A percentile compares a stretch with the other conserved stretches of the same genome.
Evolutionary conservation across 2,888 invertebrate genomes (phyloP).

Genomic region (Epicampocera succincta): DNA sequence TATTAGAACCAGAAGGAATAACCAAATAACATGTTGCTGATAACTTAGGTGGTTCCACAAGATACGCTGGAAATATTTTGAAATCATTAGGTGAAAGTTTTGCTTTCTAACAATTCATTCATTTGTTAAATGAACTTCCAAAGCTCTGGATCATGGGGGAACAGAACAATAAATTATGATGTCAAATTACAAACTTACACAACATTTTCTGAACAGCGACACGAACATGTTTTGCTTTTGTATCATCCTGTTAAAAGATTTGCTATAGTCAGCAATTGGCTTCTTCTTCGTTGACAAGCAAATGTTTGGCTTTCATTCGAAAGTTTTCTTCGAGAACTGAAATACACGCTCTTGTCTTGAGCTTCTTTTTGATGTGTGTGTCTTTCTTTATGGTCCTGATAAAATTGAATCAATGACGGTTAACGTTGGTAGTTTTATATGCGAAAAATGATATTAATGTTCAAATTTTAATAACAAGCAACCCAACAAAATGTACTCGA

Average conservation of each 20-base stretch:
- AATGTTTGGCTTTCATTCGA: slow-evolving; percentile 1
- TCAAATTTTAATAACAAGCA: slow-evolving; percentile 27
- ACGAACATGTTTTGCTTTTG: slow-evolving; percentile 47
- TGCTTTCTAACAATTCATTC: not conserved
- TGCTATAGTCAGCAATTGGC: slow-evolving; percentile 14
- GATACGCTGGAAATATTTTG: slow-evolving; percentile 53
- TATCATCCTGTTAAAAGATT: slow-evolving; percentile 17
- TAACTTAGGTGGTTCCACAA: slow-evolving; percentile 52
- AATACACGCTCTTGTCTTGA: slow-evolving; percentile 19
- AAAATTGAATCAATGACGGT: slow-evolving; percentile 54
- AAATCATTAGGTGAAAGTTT: slow-evolving; percentile 14
- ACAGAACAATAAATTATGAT: slow-evolving; percentile 15
- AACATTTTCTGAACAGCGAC: slow-evolving; percentile 60
- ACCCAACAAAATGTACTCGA: slow-evolving; percentile 34
- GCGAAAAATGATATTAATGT: slow-evolving; percentile 28
- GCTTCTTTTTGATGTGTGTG: slow-evolving; percentile 16
- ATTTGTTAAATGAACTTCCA: not conserved
- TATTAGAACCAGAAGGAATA: slow-evolving; percentile 47
- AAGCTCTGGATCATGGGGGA: not conserved
- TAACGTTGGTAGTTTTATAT: slow-evolving; percentile 59
- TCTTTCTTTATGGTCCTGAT: slow-evolving; percentile 42
- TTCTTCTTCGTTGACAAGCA: slow-evolving; percentile 4
- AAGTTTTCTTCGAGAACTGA: slow-evolving; percentile 35
- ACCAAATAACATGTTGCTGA: slow-evolving; percentile 46
- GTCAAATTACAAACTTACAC: slow-evolving; percentile 63